Evolutionary conservation across 2,888 invertebrate species (phyloP).

Genomic region (Sesamia inferens): DNA sequence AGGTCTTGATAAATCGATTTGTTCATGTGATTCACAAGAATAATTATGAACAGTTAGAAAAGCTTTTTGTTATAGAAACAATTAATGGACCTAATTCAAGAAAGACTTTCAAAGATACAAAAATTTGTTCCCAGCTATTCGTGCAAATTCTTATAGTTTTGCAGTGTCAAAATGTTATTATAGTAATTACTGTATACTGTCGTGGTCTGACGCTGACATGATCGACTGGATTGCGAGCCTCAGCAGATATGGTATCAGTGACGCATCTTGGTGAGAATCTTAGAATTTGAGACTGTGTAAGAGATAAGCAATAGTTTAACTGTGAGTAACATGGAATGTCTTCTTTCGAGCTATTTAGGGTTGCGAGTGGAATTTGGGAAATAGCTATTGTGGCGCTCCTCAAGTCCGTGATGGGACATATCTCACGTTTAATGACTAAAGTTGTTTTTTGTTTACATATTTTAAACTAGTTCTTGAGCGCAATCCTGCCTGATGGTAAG

Average conservation of each 20-base stretch:
- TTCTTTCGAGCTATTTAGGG: neutral
- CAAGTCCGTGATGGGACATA: neutral
- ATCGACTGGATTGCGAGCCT: constrained; percentile 56
- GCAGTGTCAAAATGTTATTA: constrained; percentile 8
- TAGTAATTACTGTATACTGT: constrained; percentile 4
- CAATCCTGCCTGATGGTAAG: too few relatives aligned
- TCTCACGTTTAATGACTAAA: too few relatives aligned
- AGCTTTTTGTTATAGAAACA: neutral
- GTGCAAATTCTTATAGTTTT: neutral
- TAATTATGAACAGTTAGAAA: too few relatives aligned
- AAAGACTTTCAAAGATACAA: neutral
- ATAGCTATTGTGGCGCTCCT: neutral
- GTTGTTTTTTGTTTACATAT: too few relatives aligned
- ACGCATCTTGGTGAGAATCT: constrained; percentile 40
- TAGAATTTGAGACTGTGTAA: constrained; percentile 26
- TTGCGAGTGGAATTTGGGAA: neutral
- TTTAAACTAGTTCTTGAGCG: too few relatives aligned
- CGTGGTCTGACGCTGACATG: constrained; percentile 17
- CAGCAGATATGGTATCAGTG: constrained; percentile 57
- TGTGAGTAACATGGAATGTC: constrained; percentile 19
- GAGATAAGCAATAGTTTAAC: constrained; percentile 27
- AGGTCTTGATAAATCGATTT: neutral
- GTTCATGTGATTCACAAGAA: neutral
- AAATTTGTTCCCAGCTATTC: too few relatives aligned
- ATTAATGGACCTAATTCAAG: neutral